Evolutionary conservation across 2,113 vertebrate species (phyloP).

Genomic region (Dicerorhinus sumatrensis): DNA sequence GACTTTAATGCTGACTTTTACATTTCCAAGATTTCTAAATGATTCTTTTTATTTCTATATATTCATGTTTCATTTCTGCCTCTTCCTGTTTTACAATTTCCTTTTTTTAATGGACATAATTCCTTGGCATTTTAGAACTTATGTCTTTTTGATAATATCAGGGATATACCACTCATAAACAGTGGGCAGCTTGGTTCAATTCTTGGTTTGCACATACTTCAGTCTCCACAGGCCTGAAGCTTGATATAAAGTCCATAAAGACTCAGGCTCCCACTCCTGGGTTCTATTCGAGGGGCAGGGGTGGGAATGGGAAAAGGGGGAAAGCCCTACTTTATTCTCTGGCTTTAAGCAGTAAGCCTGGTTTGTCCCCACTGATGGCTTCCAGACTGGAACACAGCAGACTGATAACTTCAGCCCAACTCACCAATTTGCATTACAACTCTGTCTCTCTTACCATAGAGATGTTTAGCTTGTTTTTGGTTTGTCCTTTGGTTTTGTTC

Average conservation of each 20-base stretch:
- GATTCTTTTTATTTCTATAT: constrained; percentile 13
- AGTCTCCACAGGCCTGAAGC: background rate
- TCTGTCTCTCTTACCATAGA: background rate
- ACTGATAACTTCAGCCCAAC: background rate
- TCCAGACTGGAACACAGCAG: background rate
- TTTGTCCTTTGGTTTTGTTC: background rate
- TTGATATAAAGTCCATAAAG: background rate
- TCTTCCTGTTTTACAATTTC: background rate
- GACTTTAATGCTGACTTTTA: background rate
- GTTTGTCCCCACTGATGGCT: background rate
- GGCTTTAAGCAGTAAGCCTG: background rate
- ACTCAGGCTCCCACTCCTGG: too few species aligned
- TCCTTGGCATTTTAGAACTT: background rate
- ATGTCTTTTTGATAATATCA: background rate
- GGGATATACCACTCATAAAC: background rate
- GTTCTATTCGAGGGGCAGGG: background rate
- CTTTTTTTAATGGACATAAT: background rate
- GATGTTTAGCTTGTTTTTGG: background rate
- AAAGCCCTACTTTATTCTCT: background rate
- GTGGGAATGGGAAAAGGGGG: background rate
- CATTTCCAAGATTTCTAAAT: background rate
- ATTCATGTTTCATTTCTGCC: background rate
- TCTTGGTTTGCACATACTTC: background rate
- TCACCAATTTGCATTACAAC: background rate
- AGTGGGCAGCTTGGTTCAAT: background rate